These are phyloP conservation scores for Oeneis ivallda DNA, from an alignment of 2,888 invertebrate genomes.

Conservation along the genomic window DNA sequence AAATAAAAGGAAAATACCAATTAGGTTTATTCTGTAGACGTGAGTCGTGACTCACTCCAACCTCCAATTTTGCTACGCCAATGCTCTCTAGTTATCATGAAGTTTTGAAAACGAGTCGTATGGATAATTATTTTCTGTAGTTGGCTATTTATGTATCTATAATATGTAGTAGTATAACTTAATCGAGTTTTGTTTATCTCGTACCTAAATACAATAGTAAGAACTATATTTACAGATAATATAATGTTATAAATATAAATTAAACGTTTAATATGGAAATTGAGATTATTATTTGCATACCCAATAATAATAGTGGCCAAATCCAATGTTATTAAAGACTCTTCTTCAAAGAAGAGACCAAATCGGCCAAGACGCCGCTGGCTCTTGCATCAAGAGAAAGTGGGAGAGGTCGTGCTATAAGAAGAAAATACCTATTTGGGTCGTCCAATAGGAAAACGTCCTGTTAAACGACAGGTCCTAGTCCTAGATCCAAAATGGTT, in stretches of 20 bases:
- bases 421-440: no score
- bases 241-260: slow-evolving; percentile 81
- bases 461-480: no score
- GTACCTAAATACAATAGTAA: slow-evolving; percentile 71
- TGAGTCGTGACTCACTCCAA: slow-evolving; percentile 44
- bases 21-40: not conserved
- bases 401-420: no score
- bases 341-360: no score
- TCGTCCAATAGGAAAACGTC: no score
- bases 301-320: not conserved
- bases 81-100: slow-evolving; percentile 58
- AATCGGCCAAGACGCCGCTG: no score
- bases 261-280: slow-evolving; percentile 74
- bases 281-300: not conserved
- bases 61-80: not conserved
- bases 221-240: slow-evolving; percentile 82
- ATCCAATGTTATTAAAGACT: no score
- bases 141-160: slow-evolving; percentile 63
- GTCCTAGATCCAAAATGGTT: no score
- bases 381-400: no score
- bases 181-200: slow-evolving; percentile 75
- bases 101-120: slow-evolving; percentile 68
- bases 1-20: no score
- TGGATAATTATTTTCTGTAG: slow-evolving; percentile 59
- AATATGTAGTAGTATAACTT: slow-evolving; percentile 53